Conservation (phyloP, 1,140 invertebrate genomes). For the Neotoxoptera formosana region DNA sequence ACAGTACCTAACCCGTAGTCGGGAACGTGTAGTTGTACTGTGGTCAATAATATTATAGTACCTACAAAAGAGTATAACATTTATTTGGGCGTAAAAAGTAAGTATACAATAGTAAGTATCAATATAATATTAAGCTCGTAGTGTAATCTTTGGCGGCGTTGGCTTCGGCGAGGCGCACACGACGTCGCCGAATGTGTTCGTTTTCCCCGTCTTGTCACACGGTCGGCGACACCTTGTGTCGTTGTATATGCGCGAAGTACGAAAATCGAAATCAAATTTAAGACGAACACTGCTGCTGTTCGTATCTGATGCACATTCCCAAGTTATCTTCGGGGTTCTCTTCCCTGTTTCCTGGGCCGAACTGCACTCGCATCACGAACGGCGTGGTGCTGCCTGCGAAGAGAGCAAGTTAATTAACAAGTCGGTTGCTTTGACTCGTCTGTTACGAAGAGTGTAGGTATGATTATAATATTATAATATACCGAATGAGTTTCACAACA, state of each 20-base stretch:
- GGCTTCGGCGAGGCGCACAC: not conserved
- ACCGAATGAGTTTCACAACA: not conserved
- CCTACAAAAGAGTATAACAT: not conserved
- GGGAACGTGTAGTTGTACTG: not conserved
- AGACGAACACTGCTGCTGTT: slow-evolving; percentile 71
- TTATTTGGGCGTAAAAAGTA: not conserved
- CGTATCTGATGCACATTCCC: slow-evolving; percentile 77
- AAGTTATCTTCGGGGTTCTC: slow-evolving; percentile 79
- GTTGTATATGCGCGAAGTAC: not conserved
- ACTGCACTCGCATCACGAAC: slow-evolving; percentile 79
- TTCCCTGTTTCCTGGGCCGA: slow-evolving; percentile 71
- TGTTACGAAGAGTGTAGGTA: not conserved
- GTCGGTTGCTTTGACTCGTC: not conserved
- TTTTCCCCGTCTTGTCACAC: not conserved
- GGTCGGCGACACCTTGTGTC: not conserved
- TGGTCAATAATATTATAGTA: not conserved
- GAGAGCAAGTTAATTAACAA: not conserved
- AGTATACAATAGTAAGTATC: not conserved
- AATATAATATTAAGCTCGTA: not conserved
- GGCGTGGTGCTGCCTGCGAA: slow-evolving; percentile 70
- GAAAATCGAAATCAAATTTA: slow-evolving; percentile 18
- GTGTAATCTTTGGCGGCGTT: not conserved
- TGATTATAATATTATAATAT: not conserved
- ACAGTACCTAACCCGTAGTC: too few species aligned
- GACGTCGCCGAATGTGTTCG: not conserved